Conservation (phyloP, 1,140 invertebrate species). For the Tribolium madens region DNA sequence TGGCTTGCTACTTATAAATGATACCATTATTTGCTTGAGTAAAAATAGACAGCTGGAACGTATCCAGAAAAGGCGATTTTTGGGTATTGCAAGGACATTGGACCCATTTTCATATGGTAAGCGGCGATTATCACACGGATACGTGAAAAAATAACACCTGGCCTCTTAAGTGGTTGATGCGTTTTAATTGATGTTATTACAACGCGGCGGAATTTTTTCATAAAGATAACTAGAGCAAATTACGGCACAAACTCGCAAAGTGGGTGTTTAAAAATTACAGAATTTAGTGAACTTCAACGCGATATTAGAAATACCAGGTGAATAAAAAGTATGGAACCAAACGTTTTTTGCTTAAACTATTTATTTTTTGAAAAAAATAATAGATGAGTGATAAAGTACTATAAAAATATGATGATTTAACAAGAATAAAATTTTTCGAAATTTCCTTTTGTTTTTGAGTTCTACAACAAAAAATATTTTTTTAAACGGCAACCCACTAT, state of each 20-base stretch:
- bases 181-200: slow-evolving; percentile 35
- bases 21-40: slow-evolving; percentile 33
- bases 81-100: neutral
- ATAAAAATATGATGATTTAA: no score
- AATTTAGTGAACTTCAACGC: no score
- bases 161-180: slow-evolving; percentile 27
- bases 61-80: neutral
- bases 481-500: no score
- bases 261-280: no score
- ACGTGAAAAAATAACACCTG: slow-evolving; percentile 32
- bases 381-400: no score
- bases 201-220: slow-evolving; percentile 1
- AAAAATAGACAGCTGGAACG: slow-evolving; percentile 26
- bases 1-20: slow-evolving; percentile 51
- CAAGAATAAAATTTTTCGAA: no score
- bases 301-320: no score
- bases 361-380: no score
- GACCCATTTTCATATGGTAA: slow-evolving; percentile 19
- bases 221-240: neutral
- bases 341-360: no score
- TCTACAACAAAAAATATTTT: no score
- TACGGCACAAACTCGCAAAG: neutral
- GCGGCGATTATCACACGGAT: slow-evolving; percentile 26
- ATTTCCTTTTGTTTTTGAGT: no score
- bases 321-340: no score